phyloP scores from a whole-genome alignment of 2,113 vertebrate genomes.

The Turdus rufiventris region DNA sequence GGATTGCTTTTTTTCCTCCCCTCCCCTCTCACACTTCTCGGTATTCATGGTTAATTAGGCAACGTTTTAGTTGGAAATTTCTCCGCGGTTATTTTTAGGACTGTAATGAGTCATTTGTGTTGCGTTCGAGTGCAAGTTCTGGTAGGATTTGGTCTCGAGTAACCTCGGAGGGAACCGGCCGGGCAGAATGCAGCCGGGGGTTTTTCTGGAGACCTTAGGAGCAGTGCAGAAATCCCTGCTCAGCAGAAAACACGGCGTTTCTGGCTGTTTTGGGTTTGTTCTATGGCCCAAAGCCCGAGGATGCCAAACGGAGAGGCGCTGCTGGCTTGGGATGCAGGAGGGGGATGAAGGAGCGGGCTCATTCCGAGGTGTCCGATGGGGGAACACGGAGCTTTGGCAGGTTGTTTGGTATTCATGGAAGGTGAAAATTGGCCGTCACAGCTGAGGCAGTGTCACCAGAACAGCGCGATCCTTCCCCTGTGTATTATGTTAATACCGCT shows the following conservation, averaged over 20 bases:
- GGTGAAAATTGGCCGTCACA: neutral
- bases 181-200: neutral
- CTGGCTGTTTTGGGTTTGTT: neutral
- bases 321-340: neutral
- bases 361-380: neutral
- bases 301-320: neutral
- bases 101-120: slow-evolving; percentile 28
- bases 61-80: slow-evolving; percentile 38
- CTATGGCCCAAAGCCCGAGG: neutral
- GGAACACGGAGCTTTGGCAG: neutral
- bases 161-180: neutral
- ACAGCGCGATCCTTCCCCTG: neutral
- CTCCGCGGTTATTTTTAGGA: slow-evolving; percentile 43
- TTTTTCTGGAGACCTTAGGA: neutral
- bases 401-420: neutral
- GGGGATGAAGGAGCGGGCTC: neutral
- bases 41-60: slow-evolving; percentile 43
- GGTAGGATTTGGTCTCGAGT: slow-evolving; percentile 18
- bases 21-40: neutral
- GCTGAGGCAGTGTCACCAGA: neutral
- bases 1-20: neutral
- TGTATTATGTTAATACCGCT: accelerated
- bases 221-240: neutral
- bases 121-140: neutral
- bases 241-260: neutral